Conservation (phyloP, 2,888 invertebrate species). For the Rapana venosa region DNA sequence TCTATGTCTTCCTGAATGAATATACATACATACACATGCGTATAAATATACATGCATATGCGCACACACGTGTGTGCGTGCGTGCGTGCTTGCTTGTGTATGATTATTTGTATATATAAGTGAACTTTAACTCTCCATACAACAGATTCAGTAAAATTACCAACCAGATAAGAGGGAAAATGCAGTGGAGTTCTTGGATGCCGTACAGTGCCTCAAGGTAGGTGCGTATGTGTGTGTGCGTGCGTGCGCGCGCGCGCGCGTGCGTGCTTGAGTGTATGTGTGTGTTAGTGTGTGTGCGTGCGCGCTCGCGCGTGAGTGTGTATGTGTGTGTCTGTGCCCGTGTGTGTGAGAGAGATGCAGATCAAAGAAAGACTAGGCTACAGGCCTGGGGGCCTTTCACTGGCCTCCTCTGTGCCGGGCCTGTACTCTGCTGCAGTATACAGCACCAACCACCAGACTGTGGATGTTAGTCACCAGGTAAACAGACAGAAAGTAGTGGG, state of each 20-base stretch:
- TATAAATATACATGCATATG: background rate
- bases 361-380: background rate
- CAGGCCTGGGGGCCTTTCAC: too few species aligned
- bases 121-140: too few species aligned
- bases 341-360: background rate
- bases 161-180: too few species aligned
- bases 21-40: too few species aligned
- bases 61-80: background rate
- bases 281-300: background rate
- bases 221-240: background rate
- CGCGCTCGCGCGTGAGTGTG: background rate
- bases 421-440: too few species aligned
- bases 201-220: too few species aligned
- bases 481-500: background rate
- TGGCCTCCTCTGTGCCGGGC: too few species aligned
- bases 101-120: background rate
- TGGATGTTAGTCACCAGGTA: background rate
- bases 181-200: too few species aligned
- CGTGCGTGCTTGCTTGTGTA: background rate
- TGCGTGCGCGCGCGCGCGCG: background rate
- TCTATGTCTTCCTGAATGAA: too few species aligned
- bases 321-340: background rate
- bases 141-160: too few species aligned
- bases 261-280: background rate
- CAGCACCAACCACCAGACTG: too few species aligned